Base-by-base conservation (phyloP, 2,888 invertebrate genomes). In the Rhorus exstirpatorius region DNA sequence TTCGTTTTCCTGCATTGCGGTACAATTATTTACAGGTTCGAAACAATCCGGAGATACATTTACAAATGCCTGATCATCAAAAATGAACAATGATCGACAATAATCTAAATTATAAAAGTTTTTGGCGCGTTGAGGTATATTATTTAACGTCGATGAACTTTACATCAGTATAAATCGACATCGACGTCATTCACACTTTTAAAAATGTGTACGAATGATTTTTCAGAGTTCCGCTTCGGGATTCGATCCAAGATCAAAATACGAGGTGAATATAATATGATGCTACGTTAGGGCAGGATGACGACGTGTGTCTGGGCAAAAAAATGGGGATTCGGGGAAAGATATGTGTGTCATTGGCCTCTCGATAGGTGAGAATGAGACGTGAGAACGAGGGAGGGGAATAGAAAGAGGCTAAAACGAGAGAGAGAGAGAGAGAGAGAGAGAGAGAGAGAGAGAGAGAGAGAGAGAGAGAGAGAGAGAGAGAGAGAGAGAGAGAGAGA, bases 321-420 rank as follows among this genome's bases (percentile, higher is more conserved):
- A 58, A 46, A 53, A 55, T 49, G n/a, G 17, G 41, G 26, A 58
- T 79, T 71, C 19, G 10, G 17, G 17, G 63, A 55, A 14, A 71
- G 31, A 71, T 38, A 71, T 46, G 71, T 65, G 71, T 65, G 71
- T 79, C 78, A 72, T 71, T 49, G 71, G 78, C 71, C 38, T 55
- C 63, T 79, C 71, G 78, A 79, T 63, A 65, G 63, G 78, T 26
- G 71, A 55, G 46, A 58, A 71, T 26, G 55, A 78, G 53, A 31
- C 46, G 75, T 12, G 51, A 74, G 41, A 19, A 77, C 53, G 51
- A 21, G 19, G 58, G 21, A 10, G 19, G 58, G 21, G 17, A 24
- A 51, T 17, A 12, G 21, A 26, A 19, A 31, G 3, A 0, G 24
- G 24, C 24, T n/a, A 21, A 26, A 24, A 1, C 0, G 24, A 31